A percentile compares a stretch with the other conserved stretches of the same genome.
phyloP scores from a whole-genome alignment of 2,888 invertebrate species.

The Caenorhabditis becei region DNA sequence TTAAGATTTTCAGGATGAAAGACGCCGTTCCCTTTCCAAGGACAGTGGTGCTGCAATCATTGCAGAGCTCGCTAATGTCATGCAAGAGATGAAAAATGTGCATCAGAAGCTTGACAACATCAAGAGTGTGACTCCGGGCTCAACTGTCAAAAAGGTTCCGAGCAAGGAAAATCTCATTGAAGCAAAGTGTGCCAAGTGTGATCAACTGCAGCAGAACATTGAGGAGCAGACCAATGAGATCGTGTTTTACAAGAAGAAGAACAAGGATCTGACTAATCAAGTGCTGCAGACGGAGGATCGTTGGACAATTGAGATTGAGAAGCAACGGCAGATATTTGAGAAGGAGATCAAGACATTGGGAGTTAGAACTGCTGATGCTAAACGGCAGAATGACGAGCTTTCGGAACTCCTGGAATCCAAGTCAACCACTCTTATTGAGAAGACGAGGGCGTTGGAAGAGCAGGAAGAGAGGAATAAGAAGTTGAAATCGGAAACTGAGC shows the following conservation, averaged over 20 bases:
- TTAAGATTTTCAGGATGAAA: conserved; percentile 71
- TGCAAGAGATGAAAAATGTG: conserved; percentile 79
- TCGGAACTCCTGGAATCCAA: conserved; percentile 66
- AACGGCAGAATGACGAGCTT: conserved; percentile 70
- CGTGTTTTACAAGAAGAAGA: conserved; percentile 80
- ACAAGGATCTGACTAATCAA: conserved; percentile 80
- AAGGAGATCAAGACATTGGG: conserved; percentile 74
- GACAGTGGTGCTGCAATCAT: conserved; percentile 77
- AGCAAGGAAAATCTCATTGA: conserved; percentile 53
- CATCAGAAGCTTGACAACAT: conserved; percentile 73
- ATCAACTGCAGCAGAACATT: conserved; percentile 61
- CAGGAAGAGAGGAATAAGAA: conserved; percentile 63
- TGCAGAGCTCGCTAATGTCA: conserved; percentile 78
- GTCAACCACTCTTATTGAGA: conserved; percentile 75
- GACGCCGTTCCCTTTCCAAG: conserved; percentile 79
- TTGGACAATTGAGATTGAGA: conserved; percentile 81
- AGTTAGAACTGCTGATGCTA: conserved; percentile 66
- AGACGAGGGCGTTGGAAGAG: conserved; percentile 74
- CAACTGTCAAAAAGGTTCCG: conserved; percentile 34
- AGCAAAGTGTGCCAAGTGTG: conserved; percentile 67
- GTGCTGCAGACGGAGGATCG: conserved; percentile 81
- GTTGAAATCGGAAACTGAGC: conserved; percentile 57
- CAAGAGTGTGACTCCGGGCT: conserved; percentile 57
- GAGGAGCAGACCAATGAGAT: conserved; percentile 72
- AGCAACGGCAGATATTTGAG: conserved; percentile 77